Conservation (phyloP, 2,888 invertebrate genomes). For the Listrodromus nycthemerus region DNA sequence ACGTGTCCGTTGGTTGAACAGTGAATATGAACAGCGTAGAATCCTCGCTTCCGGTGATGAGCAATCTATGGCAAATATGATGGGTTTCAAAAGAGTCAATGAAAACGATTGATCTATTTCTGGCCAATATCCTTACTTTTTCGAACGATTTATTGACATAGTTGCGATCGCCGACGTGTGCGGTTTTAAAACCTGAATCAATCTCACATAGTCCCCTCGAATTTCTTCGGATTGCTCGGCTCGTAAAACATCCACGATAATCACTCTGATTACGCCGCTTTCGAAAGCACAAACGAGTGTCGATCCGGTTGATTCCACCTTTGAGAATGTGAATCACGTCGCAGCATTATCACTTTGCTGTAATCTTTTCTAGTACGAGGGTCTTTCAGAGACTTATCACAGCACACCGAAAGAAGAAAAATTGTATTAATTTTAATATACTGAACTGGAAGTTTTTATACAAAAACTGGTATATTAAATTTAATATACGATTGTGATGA, state of each 20-base stretch:
- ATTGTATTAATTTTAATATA: too few species aligned
- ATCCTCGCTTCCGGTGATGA: conserved; percentile 90
- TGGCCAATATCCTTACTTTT: conserved; percentile 70
- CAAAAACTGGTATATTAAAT: too few species aligned
- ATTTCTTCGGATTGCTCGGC: conserved; percentile 55
- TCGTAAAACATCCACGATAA: conserved; percentile 73
- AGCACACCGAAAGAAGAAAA: too few species aligned
- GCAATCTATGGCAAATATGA: conserved; percentile 81
- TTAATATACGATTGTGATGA: too few species aligned
- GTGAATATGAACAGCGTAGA: conserved; percentile 89
- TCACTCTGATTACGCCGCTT: conserved; percentile 89
- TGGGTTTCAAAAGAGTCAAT: not conserved
- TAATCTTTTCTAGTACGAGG: too few species aligned
- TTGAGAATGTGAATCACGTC: conserved; percentile 18
- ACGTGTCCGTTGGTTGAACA: conserved; percentile 80
- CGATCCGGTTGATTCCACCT: conserved; percentile 88
- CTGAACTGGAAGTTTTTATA: too few species aligned
- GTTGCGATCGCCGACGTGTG: conserved; percentile 88
- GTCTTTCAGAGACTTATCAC: too few species aligned
- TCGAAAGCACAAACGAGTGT: conserved; percentile 89
- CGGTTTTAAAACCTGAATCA: conserved; percentile 86
- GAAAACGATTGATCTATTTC: conserved; percentile 15
- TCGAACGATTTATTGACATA: conserved; percentile 87
- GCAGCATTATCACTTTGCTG: too few species aligned
- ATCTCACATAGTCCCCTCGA: conserved; percentile 70